Evolutionary conservation across 2,797 vertebrate species (phyloP).

Genomic region (Protosalanx chinensis): DNA sequence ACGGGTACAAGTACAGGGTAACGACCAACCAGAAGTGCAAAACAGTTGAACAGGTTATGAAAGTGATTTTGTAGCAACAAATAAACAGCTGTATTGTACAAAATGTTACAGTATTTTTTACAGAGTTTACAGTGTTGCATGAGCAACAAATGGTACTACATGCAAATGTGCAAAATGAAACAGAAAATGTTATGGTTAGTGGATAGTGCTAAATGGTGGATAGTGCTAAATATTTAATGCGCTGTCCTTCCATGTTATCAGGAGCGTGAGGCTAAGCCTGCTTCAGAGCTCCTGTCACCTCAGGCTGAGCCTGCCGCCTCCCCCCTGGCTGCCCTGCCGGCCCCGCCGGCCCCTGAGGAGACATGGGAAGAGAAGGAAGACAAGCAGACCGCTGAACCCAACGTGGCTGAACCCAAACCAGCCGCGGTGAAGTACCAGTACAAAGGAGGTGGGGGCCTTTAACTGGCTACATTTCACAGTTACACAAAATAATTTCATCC

Average conservation of each 20-base stretch:
- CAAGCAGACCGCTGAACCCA: conserved; percentile 84
- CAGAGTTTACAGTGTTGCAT: no score
- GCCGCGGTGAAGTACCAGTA: conserved; percentile 89
- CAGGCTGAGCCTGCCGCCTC: conserved; percentile 66
- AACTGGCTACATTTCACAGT: not conserved
- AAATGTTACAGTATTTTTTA: no score
- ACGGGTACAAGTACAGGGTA: no score
- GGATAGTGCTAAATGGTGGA: no score
- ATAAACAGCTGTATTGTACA: no score
- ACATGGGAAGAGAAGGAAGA: conserved; percentile 97
- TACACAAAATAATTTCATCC: not conserved
- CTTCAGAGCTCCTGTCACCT: conserved; percentile 64
- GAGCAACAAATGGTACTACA: no score
- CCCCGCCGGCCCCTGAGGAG: conserved; percentile 86
- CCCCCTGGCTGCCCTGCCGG: conserved; percentile 54
- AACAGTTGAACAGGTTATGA: no score
- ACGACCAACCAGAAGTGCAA: no score
- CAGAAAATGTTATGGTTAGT: no score
- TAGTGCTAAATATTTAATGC: no score
- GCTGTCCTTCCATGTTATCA: conserved; percentile 32
- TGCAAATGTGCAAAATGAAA: no score
- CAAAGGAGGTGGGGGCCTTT: conserved; percentile 80
- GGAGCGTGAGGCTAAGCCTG: conserved; percentile 74
- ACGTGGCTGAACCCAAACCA: conserved; percentile 66
- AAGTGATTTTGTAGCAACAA: no score